Base-by-base conservation (phyloP, 2,888 invertebrate species). In the Lamellibrachia satsuma region DNA sequence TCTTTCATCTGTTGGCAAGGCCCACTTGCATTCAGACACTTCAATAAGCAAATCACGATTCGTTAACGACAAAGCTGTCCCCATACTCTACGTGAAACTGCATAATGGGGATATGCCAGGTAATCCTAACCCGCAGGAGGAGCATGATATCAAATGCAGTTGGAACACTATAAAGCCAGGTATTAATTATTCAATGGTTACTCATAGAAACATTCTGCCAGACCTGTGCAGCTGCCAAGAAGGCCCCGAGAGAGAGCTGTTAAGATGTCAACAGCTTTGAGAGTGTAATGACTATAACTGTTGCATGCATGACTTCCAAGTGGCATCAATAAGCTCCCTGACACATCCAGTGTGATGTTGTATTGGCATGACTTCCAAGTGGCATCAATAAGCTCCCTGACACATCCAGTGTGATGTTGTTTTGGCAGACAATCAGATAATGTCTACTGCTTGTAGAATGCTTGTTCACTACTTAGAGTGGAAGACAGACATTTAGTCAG, bases 161-260 rank as follows among this genome's bases (percentile, higher is more conserved):
- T 22, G 75, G 75, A 75, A 75, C 75, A 75, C 75, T n/a, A 75
- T 75, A 75, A 75, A 75, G 22, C 75, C 75, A 75, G 75, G 75
- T 75, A 75, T 75, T 75, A 75, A 75, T 75, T 75, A 75, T 75
- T 75, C 75, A 75, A 75, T 75, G 75, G 75, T 22, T 75, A 75
- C 75, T 75, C 75, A 75, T 75, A 6, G 22, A 75, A 75, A 75
- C 75, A 75, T 75, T 75, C 75, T 75, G 75, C 22, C 75, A 22
- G 75, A 22, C 75, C 75, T n/a, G n/a, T 7, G 6, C 75, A 75
- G 75, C 75, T 75, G 75, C 22, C 75, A 75, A 75, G 75, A 75
- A 75, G 75, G 75, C 75, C 75, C 75, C n/a, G n/a, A 75, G 75
- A 75, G 75, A 75, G 75, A 15, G 75, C n/a, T 6, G 75, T 75